Base-by-base conservation (phyloP, 2,113 vertebrate genomes). In the Heterocephalus glaber region DNA sequence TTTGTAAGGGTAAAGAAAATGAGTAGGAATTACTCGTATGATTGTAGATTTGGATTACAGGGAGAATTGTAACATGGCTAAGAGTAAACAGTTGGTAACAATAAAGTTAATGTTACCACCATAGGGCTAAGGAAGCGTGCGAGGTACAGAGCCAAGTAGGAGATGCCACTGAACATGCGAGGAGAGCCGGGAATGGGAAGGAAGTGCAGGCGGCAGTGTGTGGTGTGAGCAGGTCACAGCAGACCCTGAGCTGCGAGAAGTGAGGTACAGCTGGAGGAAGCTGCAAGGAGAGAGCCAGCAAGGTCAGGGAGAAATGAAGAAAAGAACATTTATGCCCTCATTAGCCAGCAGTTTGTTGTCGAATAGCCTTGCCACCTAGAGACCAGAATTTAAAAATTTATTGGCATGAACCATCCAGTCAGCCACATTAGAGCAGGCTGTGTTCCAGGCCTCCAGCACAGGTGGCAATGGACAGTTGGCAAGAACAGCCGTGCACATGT, bases 281-380 rank as follows among this genome's bases (percentile, higher is more conserved):
- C 72, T 10, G 35, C 6, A 22, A 85, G 74, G 14, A 52, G 49
- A 86, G 76, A 65, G 41, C 0, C 7, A 60, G 86, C 90, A 90
- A 84, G 94, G 94, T 95, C 89, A 92, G 47, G 61, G 79, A 86
- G 88, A 58, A 84, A 38, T 1, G 35, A 95, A 72, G 77, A 60
- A 95, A 89, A 91, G 83, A 84, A 79, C 47, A 65, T 49, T 52
- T 83, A 68, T 85, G 94, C 82, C 96, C 95, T 96, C 96, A 95
- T 97, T 94, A 97, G 88, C 92, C 77, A 76, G 92, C 80, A 97
- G 14, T 90, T 96, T 96, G 94, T 94, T 96, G 87, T 56, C 94
- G 86, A 86, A 80, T 92, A 97, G 44, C 85, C 85, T 65, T 93
- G 88, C 95, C 90, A 91, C 95, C 94, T 86, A 90, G 90, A 97